Evolutionary conservation across 2,888 invertebrate species (phyloP).

Genomic region (Serrognathus titanus): DNA sequence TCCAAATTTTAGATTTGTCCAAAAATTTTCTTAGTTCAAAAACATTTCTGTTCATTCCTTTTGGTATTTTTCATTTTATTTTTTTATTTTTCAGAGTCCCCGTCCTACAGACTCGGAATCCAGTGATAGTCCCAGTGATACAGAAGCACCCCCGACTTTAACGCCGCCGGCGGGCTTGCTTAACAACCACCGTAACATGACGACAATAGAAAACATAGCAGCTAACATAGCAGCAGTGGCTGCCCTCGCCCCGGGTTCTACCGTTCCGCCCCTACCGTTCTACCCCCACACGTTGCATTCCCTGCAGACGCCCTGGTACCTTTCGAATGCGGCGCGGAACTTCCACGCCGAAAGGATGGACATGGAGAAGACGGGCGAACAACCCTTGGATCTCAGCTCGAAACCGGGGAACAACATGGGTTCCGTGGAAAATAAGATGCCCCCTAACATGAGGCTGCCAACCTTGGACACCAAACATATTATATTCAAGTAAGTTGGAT

Average conservation of each 20-base stretch:
- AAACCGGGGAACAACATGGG: constrained; percentile 59
- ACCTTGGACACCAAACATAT: constrained; percentile 56
- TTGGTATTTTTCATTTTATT: no score
- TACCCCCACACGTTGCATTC: constrained; percentile 38
- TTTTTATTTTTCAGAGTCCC: constrained; percentile 56
- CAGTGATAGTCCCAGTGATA: constrained; percentile 57
- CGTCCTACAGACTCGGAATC: constrained; percentile 67
- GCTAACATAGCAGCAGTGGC: constrained; percentile 65
- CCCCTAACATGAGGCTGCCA: constrained; percentile 42
- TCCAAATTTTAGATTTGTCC: no score
- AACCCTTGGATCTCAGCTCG: constrained; percentile 83
- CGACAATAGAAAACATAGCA: constrained; percentile 57
- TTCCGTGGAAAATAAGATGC: constrained; percentile 34
- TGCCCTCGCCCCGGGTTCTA: constrained; percentile 48
- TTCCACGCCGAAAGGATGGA: constrained; percentile 43
- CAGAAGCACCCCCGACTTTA: constrained; percentile 53
- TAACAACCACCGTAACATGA: constrained; percentile 50
- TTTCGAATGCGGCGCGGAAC: constrained; percentile 54
- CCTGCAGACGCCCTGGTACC: constrained; percentile 44
- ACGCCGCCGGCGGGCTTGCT: constrained; percentile 38
- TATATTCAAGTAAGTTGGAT: constrained; percentile 66
- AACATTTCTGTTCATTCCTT: no score
- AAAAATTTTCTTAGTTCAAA: no score
- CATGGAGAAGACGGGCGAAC: constrained; percentile 55
- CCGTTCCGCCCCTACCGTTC: constrained; percentile 40